Base-by-base conservation (phyloP, 2,113 vertebrate genomes). In the Loxodonta africana region DNA sequence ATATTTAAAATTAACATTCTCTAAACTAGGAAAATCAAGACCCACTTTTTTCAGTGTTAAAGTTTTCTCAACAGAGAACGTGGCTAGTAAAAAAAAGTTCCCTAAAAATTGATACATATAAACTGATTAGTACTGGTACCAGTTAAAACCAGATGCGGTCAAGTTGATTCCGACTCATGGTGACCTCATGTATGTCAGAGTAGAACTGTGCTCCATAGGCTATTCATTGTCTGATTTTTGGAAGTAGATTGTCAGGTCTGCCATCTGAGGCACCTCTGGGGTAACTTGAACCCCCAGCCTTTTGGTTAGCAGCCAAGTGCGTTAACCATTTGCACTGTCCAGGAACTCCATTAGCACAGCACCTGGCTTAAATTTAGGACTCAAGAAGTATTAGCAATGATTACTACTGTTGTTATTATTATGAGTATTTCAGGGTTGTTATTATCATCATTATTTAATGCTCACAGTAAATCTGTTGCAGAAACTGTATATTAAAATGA, bases 11-110 rank as follows among this genome's bases (percentile, higher is more conserved):
- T 73, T 76, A 67, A 20, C 46, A 46, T 71, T 77, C 81, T 76
- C n/a, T 91, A 48, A 91, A 86, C 78, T 71, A 92, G 30, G 63
- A 96, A 84, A 90, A 73, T n/a, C 1, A 2, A 94, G 82, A 82
- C 26, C 33, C 15, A 14, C 60, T 46, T 71, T 90, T 90, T 85
- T 86, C 21, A 78, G 57, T 62, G 15, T 88, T 94, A 51, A 83
- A 65, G 48, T 83, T 67, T 93, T 93, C 67, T 91, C 20, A 65
- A 46, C 4, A 85, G 62, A 83, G 82, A 92, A 71, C 4, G 3
- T 65, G 44, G 41, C 46, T 93, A 67, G 44, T 41, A 37, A 26
- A 90, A 67, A 37, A 37, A 37, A 37, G 37, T 88, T 62, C 74
- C 15, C 23, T 51, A 53, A 86, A 37, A 44, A 83, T 11, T 74